Base-by-base conservation (phyloP, 1,140 invertebrate genomes). In the Stegodyphus dumicola region DNA sequence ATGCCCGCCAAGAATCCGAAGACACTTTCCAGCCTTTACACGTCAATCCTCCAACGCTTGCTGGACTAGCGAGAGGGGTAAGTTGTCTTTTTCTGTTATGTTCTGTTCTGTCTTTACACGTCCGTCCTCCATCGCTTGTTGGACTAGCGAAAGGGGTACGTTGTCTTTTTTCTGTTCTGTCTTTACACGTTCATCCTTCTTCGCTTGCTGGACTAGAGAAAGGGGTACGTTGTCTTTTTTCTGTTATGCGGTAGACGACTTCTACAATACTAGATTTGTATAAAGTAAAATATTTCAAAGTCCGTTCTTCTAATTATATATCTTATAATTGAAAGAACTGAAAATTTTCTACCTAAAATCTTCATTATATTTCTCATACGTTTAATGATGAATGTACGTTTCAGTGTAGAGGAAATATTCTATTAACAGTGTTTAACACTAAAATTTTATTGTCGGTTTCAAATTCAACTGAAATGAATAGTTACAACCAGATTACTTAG, bases 21-120 rank as follows among this genome's bases (percentile, higher is more conserved):
- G 95, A 97, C 87, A 94, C 97, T 18, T 99, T 97, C 90, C 99
- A 97, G 17, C 96, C 98, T 2, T 92, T 99, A 3, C 97, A 99
- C 91, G 94, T 99, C 69, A 95, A 96, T 7, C 97, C 97, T 15
- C 98, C 98, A 15, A 96, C 95, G 70, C 95, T 97, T 60, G 93
- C 94, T 87, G 97, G 97, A 88, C 94, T 99, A 67, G 93, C 98
- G 86, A 95, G 96, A 91, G 97, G 98, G 89, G 97, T 99, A 94
- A 96, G 96, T 94, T 79, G 5, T 33, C 33, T 2, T 70, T 49
- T 49, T 51, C 6, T 49, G 15, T 49, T 11, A 4, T 10, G 5
- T n/a, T n/a, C 97, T 18, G 99, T 97, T 90, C 99, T 97, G 17
- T 96, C 98, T 2, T 92, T 99, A 3, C 97, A 99, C 91, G 94